These are phyloP conservation scores for Serripes groenlandicus DNA, from an alignment of 2,888 invertebrate species.

Conservation along the genomic window DNA sequence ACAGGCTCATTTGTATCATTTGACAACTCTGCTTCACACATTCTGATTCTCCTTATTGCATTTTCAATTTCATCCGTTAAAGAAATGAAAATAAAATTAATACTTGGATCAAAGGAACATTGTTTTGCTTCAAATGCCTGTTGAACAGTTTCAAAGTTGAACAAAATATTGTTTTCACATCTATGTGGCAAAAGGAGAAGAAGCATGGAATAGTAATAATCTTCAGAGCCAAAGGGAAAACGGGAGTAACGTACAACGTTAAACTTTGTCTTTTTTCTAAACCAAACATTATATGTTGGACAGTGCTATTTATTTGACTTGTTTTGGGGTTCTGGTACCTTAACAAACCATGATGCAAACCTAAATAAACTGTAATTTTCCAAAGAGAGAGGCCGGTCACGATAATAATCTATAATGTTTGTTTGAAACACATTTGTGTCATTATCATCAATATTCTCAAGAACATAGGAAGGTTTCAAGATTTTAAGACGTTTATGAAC, in stretches of 20 bases:
- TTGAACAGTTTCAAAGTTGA: too few relatives aligned
- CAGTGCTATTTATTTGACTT: background rate
- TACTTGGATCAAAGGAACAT: too few relatives aligned
- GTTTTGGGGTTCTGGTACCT: background rate
- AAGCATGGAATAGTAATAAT: too few relatives aligned
- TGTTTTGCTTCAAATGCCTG: too few relatives aligned
- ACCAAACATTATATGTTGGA: conserved; percentile 36
- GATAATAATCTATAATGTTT: conserved; percentile 49
- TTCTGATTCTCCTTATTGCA: too few relatives aligned
- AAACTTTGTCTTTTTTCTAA: background rate
- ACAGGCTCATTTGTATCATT: too few relatives aligned
- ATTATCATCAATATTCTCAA: background rate
- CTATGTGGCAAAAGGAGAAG: too few relatives aligned
- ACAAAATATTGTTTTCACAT: too few relatives aligned
- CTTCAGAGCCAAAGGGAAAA: conserved; percentile 30
- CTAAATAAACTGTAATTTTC: conserved; percentile 3
- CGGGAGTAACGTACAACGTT: conserved; percentile 28
- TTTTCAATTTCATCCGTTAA: too few relatives aligned
- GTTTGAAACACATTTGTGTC: conserved; percentile 41
- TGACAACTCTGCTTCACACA: too few relatives aligned
- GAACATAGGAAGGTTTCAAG: conserved; percentile 5
- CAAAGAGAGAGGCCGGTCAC: conserved; percentile 26
- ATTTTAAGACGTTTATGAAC: conserved; percentile 31
- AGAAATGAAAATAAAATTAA: too few relatives aligned
- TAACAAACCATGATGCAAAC: conserved; percentile 44